Evolutionary conservation across 2,888 invertebrate species (phyloP).

Genomic region (Homarus gammarus): DNA sequence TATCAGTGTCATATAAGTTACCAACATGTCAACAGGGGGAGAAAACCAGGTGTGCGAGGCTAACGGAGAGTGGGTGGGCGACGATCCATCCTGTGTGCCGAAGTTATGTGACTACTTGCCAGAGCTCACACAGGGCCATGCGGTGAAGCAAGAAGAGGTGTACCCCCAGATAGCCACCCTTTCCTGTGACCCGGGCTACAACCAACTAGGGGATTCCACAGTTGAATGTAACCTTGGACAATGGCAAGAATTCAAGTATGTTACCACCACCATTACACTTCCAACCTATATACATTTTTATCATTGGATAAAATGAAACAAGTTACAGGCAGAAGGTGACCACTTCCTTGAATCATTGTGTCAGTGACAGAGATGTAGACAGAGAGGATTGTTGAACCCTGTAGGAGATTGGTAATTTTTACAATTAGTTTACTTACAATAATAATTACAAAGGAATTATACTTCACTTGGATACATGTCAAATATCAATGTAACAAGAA

Average conservation of each 20-base stretch:
- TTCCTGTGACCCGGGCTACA: constrained; percentile 76
- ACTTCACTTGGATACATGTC: no score
- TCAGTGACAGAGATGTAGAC: neutral
- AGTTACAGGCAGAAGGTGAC: no score
- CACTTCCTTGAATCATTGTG: no score
- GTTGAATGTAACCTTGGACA: constrained; percentile 74
- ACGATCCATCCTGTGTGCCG: constrained; percentile 74
- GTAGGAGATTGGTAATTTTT: no score
- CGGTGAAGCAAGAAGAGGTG: neutral
- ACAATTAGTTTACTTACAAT: no score
- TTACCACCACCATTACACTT: neutral
- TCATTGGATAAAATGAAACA: no score
- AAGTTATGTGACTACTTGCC: constrained; percentile 76
- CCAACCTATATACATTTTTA: no score
- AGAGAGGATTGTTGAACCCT: no score
- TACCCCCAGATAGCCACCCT: constrained; percentile 76
- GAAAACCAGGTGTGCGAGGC: constrained; percentile 77
- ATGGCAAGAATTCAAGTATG: constrained; percentile 61
- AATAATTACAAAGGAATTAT: no score
- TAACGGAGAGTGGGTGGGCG: constrained; percentile 76
- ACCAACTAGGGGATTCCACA: constrained; percentile 74
- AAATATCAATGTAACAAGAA: no score
- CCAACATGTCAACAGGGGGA: constrained; percentile 15
- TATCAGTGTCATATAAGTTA: no score
- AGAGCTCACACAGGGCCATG: constrained; percentile 64